Conservation (phyloP, 2,113 vertebrate genomes). For the Rhodinocichla rosea region DNA sequence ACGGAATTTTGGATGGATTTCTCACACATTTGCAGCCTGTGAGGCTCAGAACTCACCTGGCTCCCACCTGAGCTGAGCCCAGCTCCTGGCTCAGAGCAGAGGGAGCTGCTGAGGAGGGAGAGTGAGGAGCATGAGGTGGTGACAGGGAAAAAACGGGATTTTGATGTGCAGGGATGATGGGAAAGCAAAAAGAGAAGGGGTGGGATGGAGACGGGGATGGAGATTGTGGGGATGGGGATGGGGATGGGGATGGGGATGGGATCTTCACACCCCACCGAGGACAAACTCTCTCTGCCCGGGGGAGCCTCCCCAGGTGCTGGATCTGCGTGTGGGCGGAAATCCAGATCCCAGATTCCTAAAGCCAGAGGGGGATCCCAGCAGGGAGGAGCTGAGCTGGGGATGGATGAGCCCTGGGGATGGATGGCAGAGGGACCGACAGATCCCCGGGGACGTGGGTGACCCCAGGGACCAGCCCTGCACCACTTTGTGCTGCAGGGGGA, state of each 20-base stretch:
- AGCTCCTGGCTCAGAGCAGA: not conserved
- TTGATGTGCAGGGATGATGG: not conserved
- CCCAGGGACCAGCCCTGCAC: not conserved
- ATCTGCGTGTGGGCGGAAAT: rapidly evolving
- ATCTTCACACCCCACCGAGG: not conserved
- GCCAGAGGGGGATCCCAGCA: not conserved
- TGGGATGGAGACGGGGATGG: too few relatives aligned
- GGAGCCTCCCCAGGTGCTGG: not conserved
- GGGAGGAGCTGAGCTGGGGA: not conserved
- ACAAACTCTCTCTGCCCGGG: not conserved
- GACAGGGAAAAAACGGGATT: not conserved
- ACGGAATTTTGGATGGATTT: not conserved
- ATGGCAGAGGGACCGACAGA: not conserved
- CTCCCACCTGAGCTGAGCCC: not conserved
- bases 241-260: too few relatives aligned
- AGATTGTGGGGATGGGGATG: not conserved
- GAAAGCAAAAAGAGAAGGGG: not conserved
- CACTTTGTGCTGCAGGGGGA: not conserved
- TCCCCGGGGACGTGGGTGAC: not conserved
- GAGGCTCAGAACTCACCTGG: not conserved
- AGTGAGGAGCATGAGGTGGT: not conserved
- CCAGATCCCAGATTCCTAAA: not conserved
- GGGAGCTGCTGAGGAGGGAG: not conserved
- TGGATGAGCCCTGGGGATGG: not conserved
- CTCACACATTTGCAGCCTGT: not conserved